Conservation (phyloP, 2,888 invertebrate genomes). For the Folsomia manolachei region DNA sequence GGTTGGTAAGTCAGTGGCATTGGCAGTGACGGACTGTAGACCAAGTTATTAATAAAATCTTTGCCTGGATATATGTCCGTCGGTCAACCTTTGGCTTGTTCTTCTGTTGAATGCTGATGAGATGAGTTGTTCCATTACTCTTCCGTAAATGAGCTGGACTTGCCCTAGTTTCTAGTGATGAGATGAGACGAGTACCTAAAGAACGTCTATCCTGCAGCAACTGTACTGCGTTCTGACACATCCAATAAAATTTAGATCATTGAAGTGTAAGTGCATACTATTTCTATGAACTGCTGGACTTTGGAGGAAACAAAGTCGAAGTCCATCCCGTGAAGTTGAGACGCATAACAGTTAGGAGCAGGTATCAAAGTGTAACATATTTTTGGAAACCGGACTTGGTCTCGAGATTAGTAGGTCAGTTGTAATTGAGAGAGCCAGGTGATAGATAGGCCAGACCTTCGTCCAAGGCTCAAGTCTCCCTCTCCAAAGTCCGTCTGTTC, state of each 20-base stretch:
- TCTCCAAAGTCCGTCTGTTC: conserved; percentile 11
- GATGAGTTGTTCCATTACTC: conserved; percentile 8
- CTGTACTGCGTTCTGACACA: neutral
- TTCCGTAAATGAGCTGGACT: neutral
- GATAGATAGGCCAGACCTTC: conserved; percentile 39
- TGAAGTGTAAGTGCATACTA: neutral
- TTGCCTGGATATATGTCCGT: neutral
- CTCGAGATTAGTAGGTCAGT: conserved; percentile 48
- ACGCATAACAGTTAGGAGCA: neutral
- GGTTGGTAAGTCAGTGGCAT: neutral
- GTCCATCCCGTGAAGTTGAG: neutral
- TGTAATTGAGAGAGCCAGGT: conserved; percentile 44
- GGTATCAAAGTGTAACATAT: conserved; percentile 1
- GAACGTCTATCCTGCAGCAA: neutral
- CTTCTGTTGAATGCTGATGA: conserved; percentile 33
- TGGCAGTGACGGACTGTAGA: neutral
- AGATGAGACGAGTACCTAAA: neutral
- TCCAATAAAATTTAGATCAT: conserved; percentile 1
- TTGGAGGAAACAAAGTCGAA: neutral
- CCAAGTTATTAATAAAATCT: neutral
- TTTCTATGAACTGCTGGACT: neutral
- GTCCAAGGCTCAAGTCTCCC: conserved; percentile 16
- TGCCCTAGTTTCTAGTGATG: neutral
- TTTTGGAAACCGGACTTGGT: conserved; percentile 34
- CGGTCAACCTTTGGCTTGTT: conserved; percentile 3